Base-by-base conservation (phyloP, 2,888 invertebrate species). In the Hecatera dysodea region DNA sequence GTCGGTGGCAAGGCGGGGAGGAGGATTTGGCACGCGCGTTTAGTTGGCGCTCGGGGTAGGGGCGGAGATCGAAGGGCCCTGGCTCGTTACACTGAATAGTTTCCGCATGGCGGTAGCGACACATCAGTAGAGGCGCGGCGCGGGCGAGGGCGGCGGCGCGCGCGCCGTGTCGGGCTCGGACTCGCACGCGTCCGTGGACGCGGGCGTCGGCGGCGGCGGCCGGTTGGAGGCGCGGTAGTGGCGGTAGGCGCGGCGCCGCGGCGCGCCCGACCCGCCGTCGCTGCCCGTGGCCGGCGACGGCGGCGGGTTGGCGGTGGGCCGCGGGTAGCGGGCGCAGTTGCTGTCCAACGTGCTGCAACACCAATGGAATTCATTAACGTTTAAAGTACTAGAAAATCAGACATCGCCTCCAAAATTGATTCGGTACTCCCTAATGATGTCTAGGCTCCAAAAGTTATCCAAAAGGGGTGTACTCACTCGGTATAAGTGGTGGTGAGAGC, bases 161-260 rank as follows among this genome's bases (percentile, higher is more conserved):
- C 98, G 62, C 97, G 98, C 72, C 97, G 98, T 72, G 97, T 97
- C 91, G 86, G 96, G 89, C 90, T 98, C 98, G 33, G 98, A 98
- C 92, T 98, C 98, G 91, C 98, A 98, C 87, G 98, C 99, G 81
- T 99, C 98, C 85, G 99, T 99, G 46, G 99, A 99, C 82, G 98
- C 98, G 90, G 99, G 99, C 0, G 99, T 99, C 29, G 99, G 99
- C 17, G 99, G 99, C 36, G 99, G 99, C 11, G 99, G 99, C 0
- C 98, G 98, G 91, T 98, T 98, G 93, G 97, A 97, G 77, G 98
- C 98, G 81, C 97, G 93, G 91, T 98, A 98, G 92, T 98, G 97
- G 36, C 98, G 96, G 92, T 98, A 98, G 2, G 98, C 97, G 72
- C 97, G 97, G 67, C 98, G 97, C 22, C 97, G 95, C 93, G 96